These are phyloP conservation scores for Carollia perspicillata DNA, from an alignment of 2,113 vertebrate species.

Conservation along the genomic window DNA sequence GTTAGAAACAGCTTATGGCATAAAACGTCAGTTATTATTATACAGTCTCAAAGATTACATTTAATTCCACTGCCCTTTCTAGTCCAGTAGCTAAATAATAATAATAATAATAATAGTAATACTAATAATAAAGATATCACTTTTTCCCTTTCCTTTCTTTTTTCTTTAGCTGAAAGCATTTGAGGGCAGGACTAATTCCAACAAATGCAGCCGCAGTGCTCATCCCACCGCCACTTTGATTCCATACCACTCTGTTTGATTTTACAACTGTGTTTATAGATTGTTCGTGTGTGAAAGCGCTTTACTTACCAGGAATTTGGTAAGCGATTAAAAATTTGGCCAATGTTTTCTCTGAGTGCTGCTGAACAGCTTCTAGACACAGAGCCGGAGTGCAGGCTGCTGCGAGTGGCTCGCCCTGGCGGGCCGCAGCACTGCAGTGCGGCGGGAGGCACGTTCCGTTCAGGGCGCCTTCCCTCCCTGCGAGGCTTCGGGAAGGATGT, in stretches of 20 bases:
- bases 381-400: conserved; percentile 20
- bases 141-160: neutral
- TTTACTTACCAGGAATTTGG: conserved; percentile 29
- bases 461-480: neutral
- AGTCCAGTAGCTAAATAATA: neutral
- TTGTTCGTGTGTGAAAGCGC: conserved; percentile 52
- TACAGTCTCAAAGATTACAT: neutral
- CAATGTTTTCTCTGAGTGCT: conserved; percentile 40
- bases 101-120: neutral
- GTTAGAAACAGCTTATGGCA: neutral
- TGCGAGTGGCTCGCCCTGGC: neutral
- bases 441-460: rapidly evolving
- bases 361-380: conserved; percentile 17
- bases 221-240: conserved; percentile 39
- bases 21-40: neutral
- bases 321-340: conserved; percentile 57
- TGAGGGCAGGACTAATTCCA: conserved; percentile 34
- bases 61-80: neutral
- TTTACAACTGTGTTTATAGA: conserved; percentile 43
- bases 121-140: neutral
- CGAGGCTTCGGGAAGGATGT: neutral
- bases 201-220: neutral
- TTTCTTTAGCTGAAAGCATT: conserved; percentile 18
- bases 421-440: neutral
- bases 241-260: conserved; percentile 47